Percentiles rank a stretch among this genome's conserved stretches.
These are phyloP conservation scores for Hemichromis elongatus DNA, from an alignment of 2,113 vertebrate species.

Conservation along the genomic window DNA sequence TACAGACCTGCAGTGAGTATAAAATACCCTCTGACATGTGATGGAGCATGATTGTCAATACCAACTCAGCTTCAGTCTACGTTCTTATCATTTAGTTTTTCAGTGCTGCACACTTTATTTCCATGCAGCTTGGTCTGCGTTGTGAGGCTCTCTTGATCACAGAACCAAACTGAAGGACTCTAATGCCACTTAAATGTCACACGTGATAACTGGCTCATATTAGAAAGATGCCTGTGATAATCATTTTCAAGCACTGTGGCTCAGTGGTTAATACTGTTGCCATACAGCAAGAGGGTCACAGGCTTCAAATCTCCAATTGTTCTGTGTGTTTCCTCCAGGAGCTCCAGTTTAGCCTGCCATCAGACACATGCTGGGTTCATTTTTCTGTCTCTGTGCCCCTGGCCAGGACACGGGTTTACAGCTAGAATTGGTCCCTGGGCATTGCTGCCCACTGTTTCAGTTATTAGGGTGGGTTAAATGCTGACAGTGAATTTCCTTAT, in stretches of 20 bases:
- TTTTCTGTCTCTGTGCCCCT: not conserved
- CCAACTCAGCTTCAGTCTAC: not conserved
- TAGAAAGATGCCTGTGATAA: not conserved
- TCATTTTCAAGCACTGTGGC: not conserved
- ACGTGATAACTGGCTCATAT: not conserved
- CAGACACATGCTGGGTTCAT: not conserved
- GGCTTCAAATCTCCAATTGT: not conserved
- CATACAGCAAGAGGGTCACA: not conserved
- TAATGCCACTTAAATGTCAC: not conserved
- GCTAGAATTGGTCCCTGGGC: not conserved
- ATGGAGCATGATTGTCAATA: not conserved
- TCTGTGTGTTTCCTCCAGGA: not conserved
- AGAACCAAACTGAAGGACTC: not conserved
- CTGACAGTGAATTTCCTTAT: not conserved
- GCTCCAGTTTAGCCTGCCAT: not conserved
- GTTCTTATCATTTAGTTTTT: not conserved
- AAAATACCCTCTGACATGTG: not conserved
- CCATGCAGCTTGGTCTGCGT: not conserved
- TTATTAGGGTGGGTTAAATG: not conserved
- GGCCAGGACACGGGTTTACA: not conserved
- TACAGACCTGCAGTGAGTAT: slow-evolving; percentile 81
- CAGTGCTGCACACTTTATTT: not conserved
- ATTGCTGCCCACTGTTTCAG: not conserved
- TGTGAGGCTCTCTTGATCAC: not conserved
- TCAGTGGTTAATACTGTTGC: not conserved